Evolutionary conservation across 2,888 invertebrate species (phyloP).

Genomic region (Acronicta psi): DNA sequence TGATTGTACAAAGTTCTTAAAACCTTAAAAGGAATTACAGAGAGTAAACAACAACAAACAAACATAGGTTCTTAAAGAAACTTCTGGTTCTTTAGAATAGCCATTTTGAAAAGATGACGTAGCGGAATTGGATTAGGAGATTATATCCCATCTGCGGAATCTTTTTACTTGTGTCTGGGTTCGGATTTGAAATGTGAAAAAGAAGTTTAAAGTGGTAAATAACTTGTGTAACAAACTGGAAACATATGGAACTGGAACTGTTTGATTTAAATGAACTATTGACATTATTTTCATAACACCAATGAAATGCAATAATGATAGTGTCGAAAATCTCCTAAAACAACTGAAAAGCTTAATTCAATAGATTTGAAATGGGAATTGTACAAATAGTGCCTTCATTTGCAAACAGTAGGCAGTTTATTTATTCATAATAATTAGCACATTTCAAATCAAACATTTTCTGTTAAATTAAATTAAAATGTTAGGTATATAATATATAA

Average conservation of each 20-base stretch:
- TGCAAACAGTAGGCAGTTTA: background rate
- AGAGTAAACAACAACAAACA: constrained; percentile 14
- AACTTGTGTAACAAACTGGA: background rate
- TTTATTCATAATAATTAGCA: constrained; percentile 15
- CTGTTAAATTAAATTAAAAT: too few relatives aligned
- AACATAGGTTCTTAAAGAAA: constrained; percentile 18
- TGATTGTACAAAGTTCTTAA: background rate
- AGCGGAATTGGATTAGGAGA: constrained; percentile 41
- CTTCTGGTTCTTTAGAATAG: constrained; percentile 22
- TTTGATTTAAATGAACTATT: too few relatives aligned
- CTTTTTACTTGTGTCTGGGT: constrained; percentile 33
- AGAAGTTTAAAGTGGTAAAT: constrained; percentile 13
- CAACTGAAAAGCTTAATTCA: too few relatives aligned
- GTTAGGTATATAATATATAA: too few relatives aligned
- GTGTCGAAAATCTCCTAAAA: too few relatives aligned
- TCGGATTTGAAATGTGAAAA: constrained; percentile 24
- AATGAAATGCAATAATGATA: too few relatives aligned
- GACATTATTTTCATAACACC: too few relatives aligned
- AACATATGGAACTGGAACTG: too few relatives aligned
- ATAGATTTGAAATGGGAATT: background rate
- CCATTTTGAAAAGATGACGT: constrained; percentile 41
- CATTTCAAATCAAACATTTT: background rate
- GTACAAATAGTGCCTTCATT: background rate
- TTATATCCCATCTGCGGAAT: constrained; percentile 39
- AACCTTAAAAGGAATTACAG: constrained; percentile 2